A percentile compares a stretch with the other conserved stretches of the same genome.
These are phyloP conservation scores for Petrophora chlorosata DNA, from an alignment of 2,888 invertebrate species.

Conservation along the genomic window DNA sequence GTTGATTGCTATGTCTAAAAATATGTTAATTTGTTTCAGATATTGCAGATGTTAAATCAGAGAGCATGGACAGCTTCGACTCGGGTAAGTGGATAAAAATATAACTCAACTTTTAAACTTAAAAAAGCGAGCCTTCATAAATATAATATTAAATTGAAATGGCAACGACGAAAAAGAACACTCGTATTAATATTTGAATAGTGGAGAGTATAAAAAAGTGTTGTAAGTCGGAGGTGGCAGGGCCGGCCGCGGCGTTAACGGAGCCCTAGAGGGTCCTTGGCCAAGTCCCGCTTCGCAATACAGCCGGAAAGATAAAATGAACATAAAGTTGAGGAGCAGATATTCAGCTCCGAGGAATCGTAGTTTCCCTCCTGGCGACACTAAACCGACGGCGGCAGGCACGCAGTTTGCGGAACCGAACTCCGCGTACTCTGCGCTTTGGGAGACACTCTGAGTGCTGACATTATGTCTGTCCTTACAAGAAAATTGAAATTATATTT, in stretches of 20 bases:
- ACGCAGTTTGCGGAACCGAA: slow-evolving; percentile 65
- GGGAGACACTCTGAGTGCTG: slow-evolving; percentile 20
- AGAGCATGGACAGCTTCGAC: slow-evolving; percentile 79
- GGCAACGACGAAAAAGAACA: slow-evolving; percentile 47
- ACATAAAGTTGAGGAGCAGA: slow-evolving; percentile 82
- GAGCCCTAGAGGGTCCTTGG: slow-evolving; percentile 79
- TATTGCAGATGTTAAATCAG: slow-evolving; percentile 72
- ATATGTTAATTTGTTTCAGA: slow-evolving; percentile 69
- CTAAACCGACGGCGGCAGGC: slow-evolving; percentile 66
- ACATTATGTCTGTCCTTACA: slow-evolving; percentile 9
- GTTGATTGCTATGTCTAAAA: too few relatives aligned
- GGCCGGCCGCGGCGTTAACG: slow-evolving; percentile 75
- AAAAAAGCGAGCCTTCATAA: slow-evolving; percentile 32
- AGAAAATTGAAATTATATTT: slow-evolving; percentile 26
- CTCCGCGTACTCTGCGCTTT: slow-evolving; percentile 17
- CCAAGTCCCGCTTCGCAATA: slow-evolving; percentile 77
- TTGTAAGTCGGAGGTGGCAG: slow-evolving; percentile 65
- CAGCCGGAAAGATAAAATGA: slow-evolving; percentile 82
- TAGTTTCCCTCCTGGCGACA: slow-evolving; percentile 78
- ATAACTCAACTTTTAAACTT: slow-evolving; percentile 35
- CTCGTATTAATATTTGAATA: slow-evolving; percentile 77
- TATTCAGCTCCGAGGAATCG: slow-evolving; percentile 80
- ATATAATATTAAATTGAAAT: slow-evolving; percentile 53
- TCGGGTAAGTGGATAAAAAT: slow-evolving; percentile 62
- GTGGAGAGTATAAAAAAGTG: slow-evolving; percentile 72